phyloP scores from a whole-genome alignment of 2,797 vertebrate species.

The Clamator glandarius region DNA sequence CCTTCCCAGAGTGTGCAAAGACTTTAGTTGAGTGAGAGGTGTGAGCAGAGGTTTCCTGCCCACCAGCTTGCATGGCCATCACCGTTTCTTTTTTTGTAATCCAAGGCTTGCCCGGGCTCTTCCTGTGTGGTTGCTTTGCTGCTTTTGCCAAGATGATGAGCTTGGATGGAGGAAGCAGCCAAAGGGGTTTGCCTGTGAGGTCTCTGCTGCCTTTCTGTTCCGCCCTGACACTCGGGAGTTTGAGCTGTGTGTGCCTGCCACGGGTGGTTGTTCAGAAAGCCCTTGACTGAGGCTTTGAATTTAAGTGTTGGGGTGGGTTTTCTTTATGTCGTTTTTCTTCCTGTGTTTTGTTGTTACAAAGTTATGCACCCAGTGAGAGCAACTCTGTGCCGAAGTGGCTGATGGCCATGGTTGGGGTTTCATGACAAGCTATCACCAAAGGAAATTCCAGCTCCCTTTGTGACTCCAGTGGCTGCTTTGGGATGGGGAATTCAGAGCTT shows the following conservation, averaged over 20 bases:
- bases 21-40: no score
- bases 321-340: neutral
- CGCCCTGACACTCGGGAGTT: rapidly evolving
- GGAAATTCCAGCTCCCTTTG: neutral
- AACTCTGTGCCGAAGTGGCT: rapidly evolving
- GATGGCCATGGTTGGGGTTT: neutral
- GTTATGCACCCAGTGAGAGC: rapidly evolving
- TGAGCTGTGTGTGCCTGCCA: neutral
- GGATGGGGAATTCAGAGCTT: neutral
- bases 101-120: rapidly evolving
- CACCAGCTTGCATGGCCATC: neutral
- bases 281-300: neutral
- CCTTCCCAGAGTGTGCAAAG: neutral
- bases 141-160: neutral
- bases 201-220: neutral
- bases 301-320: neutral
- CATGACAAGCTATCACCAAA: rapidly evolving
- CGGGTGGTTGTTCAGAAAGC: neutral
- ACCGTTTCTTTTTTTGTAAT: neutral
- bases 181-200: neutral
- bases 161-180: neutral
- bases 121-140: neutral
- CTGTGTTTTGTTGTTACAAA: neutral
- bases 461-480: neutral
- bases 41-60: neutral